Evolutionary conservation across 2,113 vertebrate species (phyloP).

Genomic region (Syngnathus typhle): DNA sequence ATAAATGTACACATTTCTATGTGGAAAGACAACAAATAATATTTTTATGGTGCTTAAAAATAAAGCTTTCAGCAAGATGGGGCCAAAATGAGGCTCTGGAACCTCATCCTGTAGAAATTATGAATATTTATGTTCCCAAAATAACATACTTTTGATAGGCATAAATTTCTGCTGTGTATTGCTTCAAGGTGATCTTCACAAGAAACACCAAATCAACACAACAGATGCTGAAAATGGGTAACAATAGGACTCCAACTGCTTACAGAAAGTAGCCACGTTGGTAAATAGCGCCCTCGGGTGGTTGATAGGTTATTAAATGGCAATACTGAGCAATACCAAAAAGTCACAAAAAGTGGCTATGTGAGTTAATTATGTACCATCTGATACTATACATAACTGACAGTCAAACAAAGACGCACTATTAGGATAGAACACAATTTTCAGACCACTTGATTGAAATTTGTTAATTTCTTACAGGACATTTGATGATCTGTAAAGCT

Average conservation of each 20-base stretch:
- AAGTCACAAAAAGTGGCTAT: background rate
- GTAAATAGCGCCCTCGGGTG: background rate
- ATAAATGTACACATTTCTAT: background rate
- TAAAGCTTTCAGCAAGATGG: background rate
- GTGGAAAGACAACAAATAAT: no score
- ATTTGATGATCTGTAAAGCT: background rate
- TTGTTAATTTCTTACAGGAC: background rate
- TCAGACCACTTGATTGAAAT: background rate
- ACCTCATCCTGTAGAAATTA: no score
- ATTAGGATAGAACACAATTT: background rate
- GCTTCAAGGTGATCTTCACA: background rate
- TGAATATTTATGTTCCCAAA: background rate
- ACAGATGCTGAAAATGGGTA: background rate
- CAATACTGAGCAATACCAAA: background rate
- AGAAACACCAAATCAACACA: background rate
- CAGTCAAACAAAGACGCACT: background rate
- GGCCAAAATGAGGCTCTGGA: no score
- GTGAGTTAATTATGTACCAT: background rate
- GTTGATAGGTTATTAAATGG: background rate
- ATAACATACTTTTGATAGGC: no score
- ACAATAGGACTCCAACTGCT: background rate
- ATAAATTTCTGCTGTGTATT: no score
- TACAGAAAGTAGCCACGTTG: background rate
- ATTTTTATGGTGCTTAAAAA: background rate
- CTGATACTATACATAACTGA: background rate